Percentiles rank a stretch among this genome's conserved stretches.
Conservation (phyloP, 2,113 vertebrate species). For the Oryzias melastigma region DNA sequence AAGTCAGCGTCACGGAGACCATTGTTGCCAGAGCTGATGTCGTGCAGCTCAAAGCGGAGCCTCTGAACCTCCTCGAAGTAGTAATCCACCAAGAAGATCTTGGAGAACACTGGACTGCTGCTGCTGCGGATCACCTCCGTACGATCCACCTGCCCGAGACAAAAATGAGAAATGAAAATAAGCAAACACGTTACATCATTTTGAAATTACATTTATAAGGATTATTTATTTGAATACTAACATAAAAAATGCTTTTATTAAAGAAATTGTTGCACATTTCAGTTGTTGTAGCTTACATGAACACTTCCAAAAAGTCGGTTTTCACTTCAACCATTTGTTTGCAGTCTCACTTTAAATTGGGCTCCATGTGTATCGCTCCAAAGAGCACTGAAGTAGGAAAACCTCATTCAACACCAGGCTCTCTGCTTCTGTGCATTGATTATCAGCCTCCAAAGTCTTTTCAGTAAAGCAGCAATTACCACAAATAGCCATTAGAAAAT, state of each 20-base stretch:
- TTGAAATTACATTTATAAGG: too few species aligned
- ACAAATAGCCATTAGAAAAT: conserved; percentile 46
- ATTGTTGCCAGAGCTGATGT: conserved; percentile 95
- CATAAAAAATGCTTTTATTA: too few species aligned
- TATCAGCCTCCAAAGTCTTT: conserved; percentile 26
- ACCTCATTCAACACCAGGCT: conserved; percentile 27
- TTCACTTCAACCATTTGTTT: not conserved
- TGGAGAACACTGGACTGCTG: conserved; percentile 91
- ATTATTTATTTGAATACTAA: too few species aligned
- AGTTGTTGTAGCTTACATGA: not conserved
- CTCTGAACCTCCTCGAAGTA: conserved; percentile 99
- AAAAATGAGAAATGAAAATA: too few species aligned
- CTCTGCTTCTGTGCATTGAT: conserved; percentile 37
- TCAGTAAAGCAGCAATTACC: conserved; percentile 38
- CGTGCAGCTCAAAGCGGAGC: conserved; percentile 91
- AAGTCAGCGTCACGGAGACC: conserved; percentile 95
- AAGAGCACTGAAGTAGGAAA: conserved; percentile 19
- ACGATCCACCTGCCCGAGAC: conserved; percentile 86
- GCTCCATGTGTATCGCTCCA: conserved; percentile 5
- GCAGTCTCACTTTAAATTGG: conserved; percentile 14
- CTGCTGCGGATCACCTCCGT: conserved; percentile 97
- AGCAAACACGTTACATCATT: too few species aligned
- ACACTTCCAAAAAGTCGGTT: not conserved
- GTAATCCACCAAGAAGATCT: conserved; percentile 94
- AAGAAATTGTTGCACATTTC: too few species aligned